phyloP scores from a whole-genome alignment of 2,797 vertebrate species.

The Coranthus polyacanthus region DNA sequence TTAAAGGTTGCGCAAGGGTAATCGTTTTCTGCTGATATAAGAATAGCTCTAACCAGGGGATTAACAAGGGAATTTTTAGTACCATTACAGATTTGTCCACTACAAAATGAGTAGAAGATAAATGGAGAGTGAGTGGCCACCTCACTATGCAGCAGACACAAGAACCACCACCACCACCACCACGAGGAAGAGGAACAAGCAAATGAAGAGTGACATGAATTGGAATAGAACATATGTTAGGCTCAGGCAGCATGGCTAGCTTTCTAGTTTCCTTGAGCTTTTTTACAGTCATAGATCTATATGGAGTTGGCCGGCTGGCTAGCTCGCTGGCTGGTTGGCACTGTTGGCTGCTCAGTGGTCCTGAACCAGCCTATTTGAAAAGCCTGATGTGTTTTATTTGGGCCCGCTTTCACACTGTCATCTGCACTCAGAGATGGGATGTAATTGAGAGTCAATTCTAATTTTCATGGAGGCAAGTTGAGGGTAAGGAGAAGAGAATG shows the following conservation, averaged over 20 bases:
- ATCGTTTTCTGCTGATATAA: too few relatives aligned
- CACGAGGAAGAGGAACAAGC: constrained; percentile 55
- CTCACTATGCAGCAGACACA: constrained; percentile 36
- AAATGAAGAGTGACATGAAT: constrained; percentile 95
- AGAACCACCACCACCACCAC: constrained; percentile 2
- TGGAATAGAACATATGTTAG: constrained; percentile 96
- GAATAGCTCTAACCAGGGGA: too few relatives aligned
- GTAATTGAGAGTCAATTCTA: constrained; percentile 95
- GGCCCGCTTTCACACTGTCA: constrained; percentile 91
- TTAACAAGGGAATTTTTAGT: too few relatives aligned
- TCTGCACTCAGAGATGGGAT: constrained; percentile 88
- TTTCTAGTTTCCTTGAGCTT: constrained; percentile 79
- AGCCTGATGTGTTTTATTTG: constrained; percentile 96
- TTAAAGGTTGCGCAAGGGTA: too few relatives aligned
- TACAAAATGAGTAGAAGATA: too few relatives aligned
- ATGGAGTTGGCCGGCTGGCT: constrained; percentile 67
- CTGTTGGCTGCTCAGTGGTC: constrained; percentile 85
- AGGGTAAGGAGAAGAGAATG: constrained; percentile 51
- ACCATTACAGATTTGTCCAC: too few relatives aligned
- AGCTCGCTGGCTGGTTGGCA: constrained; percentile 63
- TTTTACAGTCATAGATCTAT: constrained; percentile 86
- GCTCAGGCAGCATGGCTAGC: constrained; percentile 68
- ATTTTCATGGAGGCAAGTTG: constrained; percentile 88
- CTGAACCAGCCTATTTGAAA: constrained; percentile 95
- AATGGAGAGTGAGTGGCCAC: constrained; percentile 23